Percentiles rank a stretch among this genome's conserved stretches.
phyloP scores from a whole-genome alignment of 1,140 invertebrate genomes.

The Drosophila quadrilineata region DNA sequence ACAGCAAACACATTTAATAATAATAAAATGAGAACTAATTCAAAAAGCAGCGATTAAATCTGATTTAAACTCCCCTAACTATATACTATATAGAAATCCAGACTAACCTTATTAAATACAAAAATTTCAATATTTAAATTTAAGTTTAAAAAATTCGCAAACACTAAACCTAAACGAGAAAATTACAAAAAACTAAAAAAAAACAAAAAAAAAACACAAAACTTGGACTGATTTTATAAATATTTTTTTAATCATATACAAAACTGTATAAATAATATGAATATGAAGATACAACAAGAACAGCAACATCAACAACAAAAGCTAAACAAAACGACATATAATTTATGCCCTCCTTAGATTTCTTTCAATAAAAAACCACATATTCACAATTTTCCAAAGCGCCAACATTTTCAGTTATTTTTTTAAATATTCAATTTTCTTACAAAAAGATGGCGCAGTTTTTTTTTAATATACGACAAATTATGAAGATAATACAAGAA shows the following conservation, averaged over 20 bases:
- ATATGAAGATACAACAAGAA: constrained; percentile 19
- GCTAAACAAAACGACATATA: constrained; percentile 46
- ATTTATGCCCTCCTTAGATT: constrained; percentile 53
- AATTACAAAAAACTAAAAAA: not conserved
- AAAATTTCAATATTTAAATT: constrained; percentile 47
- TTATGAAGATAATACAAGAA: constrained; percentile 33
- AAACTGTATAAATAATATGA: constrained; percentile 43
- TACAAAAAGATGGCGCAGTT: constrained; percentile 19
- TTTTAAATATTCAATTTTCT: constrained; percentile 3
- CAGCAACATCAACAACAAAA: constrained; percentile 25
- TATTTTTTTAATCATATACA: constrained; percentile 73
- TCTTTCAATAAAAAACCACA: constrained; percentile 12
- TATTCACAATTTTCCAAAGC: constrained; percentile 16
- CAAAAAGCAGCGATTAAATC: constrained; percentile 48
- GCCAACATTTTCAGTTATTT: constrained; percentile 26
- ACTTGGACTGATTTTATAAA: constrained; percentile 80
- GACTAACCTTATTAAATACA: constrained; percentile 38
- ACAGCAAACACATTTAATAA: constrained; percentile 47
- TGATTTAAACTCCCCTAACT: constrained; percentile 43
- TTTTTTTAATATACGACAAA: constrained; percentile 6
- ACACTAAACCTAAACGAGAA: constrained; percentile 20
- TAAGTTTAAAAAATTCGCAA: constrained; percentile 52
- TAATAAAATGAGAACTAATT: constrained; percentile 58
- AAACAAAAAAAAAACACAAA: constrained; percentile 60
- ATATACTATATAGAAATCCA: too few relatives aligned